phyloP scores from a whole-genome alignment of 2,888 invertebrate species.

The Criorhina ranunculi region DNA sequence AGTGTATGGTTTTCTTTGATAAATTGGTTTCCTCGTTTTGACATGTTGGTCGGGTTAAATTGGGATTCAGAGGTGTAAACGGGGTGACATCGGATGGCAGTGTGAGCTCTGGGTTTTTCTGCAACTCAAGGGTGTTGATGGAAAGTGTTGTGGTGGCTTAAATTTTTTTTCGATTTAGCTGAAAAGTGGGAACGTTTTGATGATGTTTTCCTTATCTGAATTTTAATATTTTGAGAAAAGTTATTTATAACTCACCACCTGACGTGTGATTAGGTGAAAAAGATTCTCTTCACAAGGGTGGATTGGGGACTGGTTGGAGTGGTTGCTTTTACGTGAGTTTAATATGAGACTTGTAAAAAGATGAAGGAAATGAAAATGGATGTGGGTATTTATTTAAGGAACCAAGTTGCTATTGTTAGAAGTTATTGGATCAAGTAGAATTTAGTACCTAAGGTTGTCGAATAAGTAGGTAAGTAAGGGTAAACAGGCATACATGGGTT shows the following conservation, averaged over 20 bases:
- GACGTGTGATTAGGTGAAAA: background rate
- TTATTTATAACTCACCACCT: background rate
- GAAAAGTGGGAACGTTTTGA: conserved; percentile 13
- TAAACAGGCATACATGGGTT: too few relatives aligned
- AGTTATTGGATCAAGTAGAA: too few relatives aligned
- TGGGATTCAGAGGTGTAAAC: conserved; percentile 5
- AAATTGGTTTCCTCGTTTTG: conserved; percentile 57
- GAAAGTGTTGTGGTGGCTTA: conserved; percentile 9
- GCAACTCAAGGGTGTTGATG: conserved; percentile 8
- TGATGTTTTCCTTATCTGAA: conserved; percentile 17
- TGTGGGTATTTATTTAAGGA: too few relatives aligned
- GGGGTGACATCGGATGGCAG: background rate
- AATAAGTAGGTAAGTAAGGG: too few relatives aligned
- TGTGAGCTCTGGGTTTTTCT: background rate
- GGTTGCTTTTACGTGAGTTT: too few relatives aligned
- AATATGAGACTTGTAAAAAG: too few relatives aligned
- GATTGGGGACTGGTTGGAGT: background rate
- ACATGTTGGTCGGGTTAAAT: conserved; percentile 43
- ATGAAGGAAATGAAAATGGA: too few relatives aligned
- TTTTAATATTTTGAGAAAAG: conserved; percentile 23
- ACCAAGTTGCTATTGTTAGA: too few relatives aligned
- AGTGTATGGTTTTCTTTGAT: conserved; percentile 33
- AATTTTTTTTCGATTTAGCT: background rate
- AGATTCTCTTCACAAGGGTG: background rate
- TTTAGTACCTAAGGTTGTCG: too few relatives aligned